A percentile compares a stretch with the other conserved stretches of the same genome.
Conservation (phyloP, 2,113 vertebrate species). For the Osmerus eperlanus region DNA sequence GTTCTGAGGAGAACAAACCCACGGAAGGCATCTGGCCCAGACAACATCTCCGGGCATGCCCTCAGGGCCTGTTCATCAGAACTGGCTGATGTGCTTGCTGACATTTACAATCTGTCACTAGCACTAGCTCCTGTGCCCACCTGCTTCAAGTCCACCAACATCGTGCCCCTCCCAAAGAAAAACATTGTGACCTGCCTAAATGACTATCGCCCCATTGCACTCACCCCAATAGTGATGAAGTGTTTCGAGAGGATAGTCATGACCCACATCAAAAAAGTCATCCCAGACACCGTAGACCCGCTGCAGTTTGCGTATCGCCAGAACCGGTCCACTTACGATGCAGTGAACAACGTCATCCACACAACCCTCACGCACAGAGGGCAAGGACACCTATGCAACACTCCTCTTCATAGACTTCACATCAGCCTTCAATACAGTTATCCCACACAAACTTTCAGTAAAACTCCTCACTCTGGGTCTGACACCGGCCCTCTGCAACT, state of each 20-base stretch:
- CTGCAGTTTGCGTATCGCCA: neutral
- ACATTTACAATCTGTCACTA: too few relatives aligned
- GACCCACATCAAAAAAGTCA: neutral
- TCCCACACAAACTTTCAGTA: neutral
- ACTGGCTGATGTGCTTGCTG: too few relatives aligned
- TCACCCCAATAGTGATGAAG: too few relatives aligned
- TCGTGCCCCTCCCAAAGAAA: slow-evolving; percentile 3
- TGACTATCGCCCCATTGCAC: too few relatives aligned
- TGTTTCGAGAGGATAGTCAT: too few relatives aligned
- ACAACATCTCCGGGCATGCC: too few relatives aligned
- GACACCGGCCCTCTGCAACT: slow-evolving; percentile 2
- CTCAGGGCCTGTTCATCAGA: too few relatives aligned
- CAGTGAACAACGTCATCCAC: neutral
- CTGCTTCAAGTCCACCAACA: neutral
- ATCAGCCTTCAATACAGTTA: slow-evolving; percentile 8
- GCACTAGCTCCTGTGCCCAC: too few relatives aligned
- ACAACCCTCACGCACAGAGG: neutral
- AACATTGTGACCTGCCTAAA: too few relatives aligned
- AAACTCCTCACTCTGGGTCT: slow-evolving; percentile 5
- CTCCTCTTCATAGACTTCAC: slow-evolving; percentile 12
- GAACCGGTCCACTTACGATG: neutral
- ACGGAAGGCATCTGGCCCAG: too few relatives aligned
- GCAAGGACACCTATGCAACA: neutral
- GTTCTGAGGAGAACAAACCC: too few relatives aligned
- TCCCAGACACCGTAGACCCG: neutral